Percentiles rank a stretch among this genome's conserved stretches.
Conservation (phyloP, 2,113 vertebrate species). For the Rhinopomastus cyanomelas region DNA sequence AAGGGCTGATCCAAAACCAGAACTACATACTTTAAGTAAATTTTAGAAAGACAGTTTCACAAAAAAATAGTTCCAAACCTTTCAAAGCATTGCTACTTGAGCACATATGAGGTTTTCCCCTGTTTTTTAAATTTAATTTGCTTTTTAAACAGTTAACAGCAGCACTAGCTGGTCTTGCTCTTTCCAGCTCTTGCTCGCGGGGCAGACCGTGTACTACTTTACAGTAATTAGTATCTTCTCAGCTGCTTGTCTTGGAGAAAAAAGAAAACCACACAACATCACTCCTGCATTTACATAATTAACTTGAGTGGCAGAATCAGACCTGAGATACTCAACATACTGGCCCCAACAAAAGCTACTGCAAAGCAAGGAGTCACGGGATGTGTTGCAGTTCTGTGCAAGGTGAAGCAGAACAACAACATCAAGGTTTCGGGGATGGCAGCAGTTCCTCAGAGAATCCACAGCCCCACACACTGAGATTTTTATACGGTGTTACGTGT, state of each 20-base stretch:
- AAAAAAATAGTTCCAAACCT: not conserved
- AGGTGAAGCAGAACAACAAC: not conserved
- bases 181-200: not conserved
- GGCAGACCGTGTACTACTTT: not conserved
- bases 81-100: not conserved
- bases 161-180: not conserved
- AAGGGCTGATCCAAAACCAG: not conserved
- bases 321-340: too few relatives aligned
- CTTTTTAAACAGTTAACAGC: not conserved
- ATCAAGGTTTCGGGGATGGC: rapidly evolving
- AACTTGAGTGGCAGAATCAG: not conserved
- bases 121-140: rapidly evolving
- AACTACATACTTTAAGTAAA: not conserved
- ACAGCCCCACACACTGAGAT: rapidly evolving
- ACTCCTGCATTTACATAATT: not conserved
- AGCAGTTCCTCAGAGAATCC: not conserved
- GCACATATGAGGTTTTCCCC: rapidly evolving
- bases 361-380: not conserved
- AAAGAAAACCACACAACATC: too few relatives aligned
- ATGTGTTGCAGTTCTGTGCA: rapidly evolving
- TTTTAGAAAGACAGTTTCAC: not conserved
- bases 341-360: not conserved
- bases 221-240: not conserved
- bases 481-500: too few relatives aligned
- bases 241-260: not conserved